These are phyloP conservation scores for Amiota minor DNA, from an alignment of 2,888 invertebrate species.

Conservation along the genomic window DNA sequence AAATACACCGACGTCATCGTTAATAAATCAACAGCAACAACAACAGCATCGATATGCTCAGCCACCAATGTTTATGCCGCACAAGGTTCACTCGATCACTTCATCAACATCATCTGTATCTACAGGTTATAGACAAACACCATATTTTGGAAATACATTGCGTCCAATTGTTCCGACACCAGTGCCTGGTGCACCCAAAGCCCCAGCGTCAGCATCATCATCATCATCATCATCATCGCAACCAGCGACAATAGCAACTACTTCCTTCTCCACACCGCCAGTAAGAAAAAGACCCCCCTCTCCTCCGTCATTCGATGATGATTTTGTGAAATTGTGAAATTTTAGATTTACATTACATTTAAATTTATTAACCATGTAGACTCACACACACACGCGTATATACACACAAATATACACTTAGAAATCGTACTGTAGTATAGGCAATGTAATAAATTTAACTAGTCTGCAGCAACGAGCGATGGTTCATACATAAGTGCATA, in stretches of 20 bases:
- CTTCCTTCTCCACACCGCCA: slow-evolving; percentile 43
- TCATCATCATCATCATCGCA: background rate
- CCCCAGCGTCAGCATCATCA: slow-evolving; percentile 49
- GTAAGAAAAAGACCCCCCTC: slow-evolving; percentile 53
- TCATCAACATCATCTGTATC: slow-evolving; percentile 60
- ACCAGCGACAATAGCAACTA: background rate
- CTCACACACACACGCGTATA: slow-evolving; percentile 27
- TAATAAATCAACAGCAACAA: slow-evolving; percentile 28
- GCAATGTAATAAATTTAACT: slow-evolving; percentile 45
- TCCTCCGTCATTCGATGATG: slow-evolving; percentile 47
- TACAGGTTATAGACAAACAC: slow-evolving; percentile 51
- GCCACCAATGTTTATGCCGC: slow-evolving; percentile 58
- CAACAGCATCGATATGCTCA: slow-evolving; percentile 63
- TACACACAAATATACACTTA: slow-evolving; percentile 2
- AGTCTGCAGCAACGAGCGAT: slow-evolving; percentile 27
- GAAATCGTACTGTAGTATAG: slow-evolving; percentile 31
- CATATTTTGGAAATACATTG: slow-evolving; percentile 48
- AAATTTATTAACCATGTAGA: slow-evolving; percentile 23
- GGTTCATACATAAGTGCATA: background rate
- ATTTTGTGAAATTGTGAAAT: slow-evolving; percentile 60
- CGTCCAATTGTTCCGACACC: slow-evolving; percentile 58
- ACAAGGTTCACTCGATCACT: slow-evolving; percentile 52
- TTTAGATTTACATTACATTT: background rate
- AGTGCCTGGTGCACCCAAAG: slow-evolving; percentile 52
- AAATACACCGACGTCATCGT: slow-evolving; percentile 42